phyloP scores from a whole-genome alignment of 2,113 vertebrate species.

The Amia ocellicauda region DNA sequence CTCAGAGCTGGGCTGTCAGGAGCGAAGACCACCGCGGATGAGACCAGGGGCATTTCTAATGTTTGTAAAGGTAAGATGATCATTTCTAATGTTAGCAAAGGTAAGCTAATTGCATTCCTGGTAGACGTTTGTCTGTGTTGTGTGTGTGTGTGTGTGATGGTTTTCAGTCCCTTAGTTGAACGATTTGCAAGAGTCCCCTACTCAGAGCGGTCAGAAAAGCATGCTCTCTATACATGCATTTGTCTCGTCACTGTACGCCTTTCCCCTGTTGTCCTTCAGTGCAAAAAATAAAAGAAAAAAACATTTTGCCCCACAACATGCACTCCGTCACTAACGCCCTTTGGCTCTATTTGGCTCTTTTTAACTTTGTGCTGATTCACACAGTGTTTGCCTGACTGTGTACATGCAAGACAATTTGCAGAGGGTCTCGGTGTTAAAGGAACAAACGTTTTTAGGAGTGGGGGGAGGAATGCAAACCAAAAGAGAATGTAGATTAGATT shows the following conservation, averaged over 20 bases:
- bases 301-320: background rate
- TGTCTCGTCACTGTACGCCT: background rate
- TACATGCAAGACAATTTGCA: background rate
- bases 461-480: no score
- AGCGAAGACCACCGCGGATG: slow-evolving; percentile 43
- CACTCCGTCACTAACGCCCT: background rate
- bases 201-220: background rate
- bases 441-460: background rate
- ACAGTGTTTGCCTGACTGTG: background rate
- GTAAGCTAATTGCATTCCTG: slow-evolving; percentile 46
- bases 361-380: background rate
- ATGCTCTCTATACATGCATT: background rate
- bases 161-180: background rate
- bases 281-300: background rate
- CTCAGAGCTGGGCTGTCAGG: slow-evolving; percentile 41
- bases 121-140: no score
- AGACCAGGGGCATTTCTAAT: slow-evolving; percentile 56
- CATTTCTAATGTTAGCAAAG: slow-evolving; percentile 56
- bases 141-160: background rate
- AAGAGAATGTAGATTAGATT: no score
- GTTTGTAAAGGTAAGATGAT: slow-evolving; percentile 63
- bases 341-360: background rate
- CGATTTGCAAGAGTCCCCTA: background rate
- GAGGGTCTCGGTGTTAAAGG: background rate
- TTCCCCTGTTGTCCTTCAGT: background rate